Percentiles rank a stretch among this genome's conserved stretches.
Conservation (phyloP, 2,888 invertebrate species). For the Drosophila algonquin region DNA sequence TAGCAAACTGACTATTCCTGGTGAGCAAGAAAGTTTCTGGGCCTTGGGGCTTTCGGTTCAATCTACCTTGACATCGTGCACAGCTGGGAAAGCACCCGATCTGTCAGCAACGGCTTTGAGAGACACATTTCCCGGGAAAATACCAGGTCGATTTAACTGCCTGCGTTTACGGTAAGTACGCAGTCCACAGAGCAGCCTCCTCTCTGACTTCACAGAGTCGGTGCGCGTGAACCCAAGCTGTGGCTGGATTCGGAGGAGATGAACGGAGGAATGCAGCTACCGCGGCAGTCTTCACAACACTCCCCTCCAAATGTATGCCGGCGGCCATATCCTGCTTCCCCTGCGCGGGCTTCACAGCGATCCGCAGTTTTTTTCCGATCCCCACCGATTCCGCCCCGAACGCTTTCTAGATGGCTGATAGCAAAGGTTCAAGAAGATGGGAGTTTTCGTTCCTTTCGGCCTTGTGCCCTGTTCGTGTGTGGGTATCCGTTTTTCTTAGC, state of each 20-base stretch:
- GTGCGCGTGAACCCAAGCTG: conserved; percentile 77
- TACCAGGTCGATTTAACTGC: conserved; percentile 76
- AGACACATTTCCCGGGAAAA: conserved; percentile 23
- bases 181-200: too few relatives aligned
- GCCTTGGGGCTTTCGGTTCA: too few relatives aligned
- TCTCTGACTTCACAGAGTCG: conserved; percentile 58
- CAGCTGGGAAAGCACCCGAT: too few relatives aligned
- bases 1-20: conserved; percentile 78
- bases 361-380: conserved; percentile 70
- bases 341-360: conserved; percentile 77
- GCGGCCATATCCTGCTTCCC: conserved; percentile 74
- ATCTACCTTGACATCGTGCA: not conserved
- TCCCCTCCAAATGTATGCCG: conserved; percentile 61
- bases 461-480: conserved; percentile 82
- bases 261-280: conserved; percentile 67
- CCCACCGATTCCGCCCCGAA: conserved; percentile 77
- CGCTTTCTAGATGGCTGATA: conserved; percentile 80
- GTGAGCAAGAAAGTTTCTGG: conserved; percentile 44
- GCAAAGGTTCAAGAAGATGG: conserved; percentile 75
- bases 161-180: conserved; percentile 76
- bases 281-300: conserved; percentile 61
- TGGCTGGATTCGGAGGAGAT: conserved; percentile 70
- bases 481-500: conserved; percentile 75
- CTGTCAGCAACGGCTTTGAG: conserved; percentile 65
- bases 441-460: conserved; percentile 80